Percentiles rank a stretch among this genome's conserved stretches.
Conservation (phyloP, 2,113 vertebrate genomes). For the Anolis sagrei region DNA sequence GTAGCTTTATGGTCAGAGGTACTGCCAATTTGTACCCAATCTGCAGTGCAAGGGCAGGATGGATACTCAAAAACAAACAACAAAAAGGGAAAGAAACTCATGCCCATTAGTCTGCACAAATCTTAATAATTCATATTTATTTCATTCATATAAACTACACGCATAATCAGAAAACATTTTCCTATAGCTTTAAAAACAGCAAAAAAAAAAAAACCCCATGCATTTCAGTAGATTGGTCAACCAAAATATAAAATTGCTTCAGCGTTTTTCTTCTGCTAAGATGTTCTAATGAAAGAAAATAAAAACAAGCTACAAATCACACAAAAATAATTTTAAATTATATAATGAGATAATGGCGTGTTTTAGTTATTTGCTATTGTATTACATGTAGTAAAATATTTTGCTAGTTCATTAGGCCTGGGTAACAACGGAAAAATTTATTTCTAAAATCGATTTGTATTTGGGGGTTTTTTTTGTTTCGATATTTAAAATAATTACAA, state of each 20-base stretch:
- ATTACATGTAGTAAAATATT: neutral
- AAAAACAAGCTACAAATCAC: neutral
- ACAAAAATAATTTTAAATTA: neutral
- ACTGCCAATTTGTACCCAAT: conserved; percentile 52
- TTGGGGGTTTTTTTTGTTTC: too few relatives aligned
- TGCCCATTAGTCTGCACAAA: neutral
- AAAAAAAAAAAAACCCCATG: neutral
- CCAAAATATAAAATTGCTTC: neutral
- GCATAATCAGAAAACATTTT: neutral
- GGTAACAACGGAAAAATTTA: too few relatives aligned
- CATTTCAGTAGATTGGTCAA: neutral
- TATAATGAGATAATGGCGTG: neutral
- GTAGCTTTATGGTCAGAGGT: conserved; percentile 62
- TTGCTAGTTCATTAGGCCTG: neutral
- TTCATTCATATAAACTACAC: neutral
- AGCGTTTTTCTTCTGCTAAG: neutral
- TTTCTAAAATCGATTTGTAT: too few relatives aligned
- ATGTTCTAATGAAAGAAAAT: neutral
- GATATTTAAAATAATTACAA: too few relatives aligned
- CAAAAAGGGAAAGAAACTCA: conserved; percentile 1
- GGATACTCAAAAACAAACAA: conserved; percentile 25
- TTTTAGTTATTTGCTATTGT: neutral
- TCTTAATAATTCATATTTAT: neutral
- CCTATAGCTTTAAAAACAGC: neutral
- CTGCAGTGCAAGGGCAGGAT: conserved; percentile 49